Conservation (phyloP, 1,140 invertebrate genomes). For the Plectrocnemia conspersa region DNA sequence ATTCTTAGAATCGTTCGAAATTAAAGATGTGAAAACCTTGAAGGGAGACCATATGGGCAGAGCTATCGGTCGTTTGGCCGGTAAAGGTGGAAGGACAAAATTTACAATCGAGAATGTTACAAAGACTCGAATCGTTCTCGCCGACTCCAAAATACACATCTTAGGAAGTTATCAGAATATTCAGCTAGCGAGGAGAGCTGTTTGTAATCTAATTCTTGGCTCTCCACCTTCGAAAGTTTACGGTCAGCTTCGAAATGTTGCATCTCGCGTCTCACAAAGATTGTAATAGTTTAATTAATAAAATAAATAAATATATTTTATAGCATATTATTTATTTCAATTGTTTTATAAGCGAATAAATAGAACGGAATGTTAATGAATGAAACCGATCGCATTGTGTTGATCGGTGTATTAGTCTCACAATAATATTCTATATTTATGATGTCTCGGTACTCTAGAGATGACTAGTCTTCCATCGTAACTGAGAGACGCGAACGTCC, state of each 20-base stretch:
- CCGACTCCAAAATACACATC: conserved; percentile 95
- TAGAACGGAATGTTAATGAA: background rate
- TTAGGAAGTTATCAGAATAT: conserved; percentile 98
- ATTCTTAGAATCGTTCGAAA: conserved; percentile 95
- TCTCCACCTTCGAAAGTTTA: conserved; percentile 95
- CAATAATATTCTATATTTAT: conserved; percentile 85
- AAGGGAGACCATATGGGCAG: conserved; percentile 94
- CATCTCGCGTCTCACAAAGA: conserved; percentile 72
- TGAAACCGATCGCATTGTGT: background rate
- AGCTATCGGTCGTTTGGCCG: conserved; percentile 94
- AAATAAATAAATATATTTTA: background rate
- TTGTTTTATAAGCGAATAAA: too few species aligned
- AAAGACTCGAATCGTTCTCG: conserved; percentile 96
- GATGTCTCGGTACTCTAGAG: conserved; percentile 84
- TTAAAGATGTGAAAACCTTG: conserved; percentile 94
- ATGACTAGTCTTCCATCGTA: conserved; percentile 93
- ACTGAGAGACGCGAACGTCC: conserved; percentile 96
- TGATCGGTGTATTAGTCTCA: conserved; percentile 42
- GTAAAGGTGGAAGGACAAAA: conserved; percentile 95
- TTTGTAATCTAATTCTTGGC: conserved; percentile 97
- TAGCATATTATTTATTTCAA: background rate
- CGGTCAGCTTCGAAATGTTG: conserved; percentile 83
- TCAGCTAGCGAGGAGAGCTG: conserved; percentile 87
- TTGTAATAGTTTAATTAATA: conserved; percentile 54
- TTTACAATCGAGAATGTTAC: conserved; percentile 99